phyloP scores from a whole-genome alignment of 2,888 invertebrate species.

The Odiellus spinosus region DNA sequence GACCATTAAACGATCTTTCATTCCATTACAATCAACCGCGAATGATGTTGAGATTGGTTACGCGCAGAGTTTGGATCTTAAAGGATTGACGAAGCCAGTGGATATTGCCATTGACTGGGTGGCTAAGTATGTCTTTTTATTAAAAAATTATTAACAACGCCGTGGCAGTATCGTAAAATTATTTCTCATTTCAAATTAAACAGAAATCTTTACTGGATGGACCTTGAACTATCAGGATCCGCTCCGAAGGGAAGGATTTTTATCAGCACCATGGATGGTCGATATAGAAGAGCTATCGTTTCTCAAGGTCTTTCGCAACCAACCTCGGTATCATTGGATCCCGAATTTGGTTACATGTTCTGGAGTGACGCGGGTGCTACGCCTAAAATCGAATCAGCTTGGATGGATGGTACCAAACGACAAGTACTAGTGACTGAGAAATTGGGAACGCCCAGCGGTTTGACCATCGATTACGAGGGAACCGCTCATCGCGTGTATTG shows the following conservation, averaged over 20 bases:
- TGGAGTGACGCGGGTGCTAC: conserved; percentile 85
- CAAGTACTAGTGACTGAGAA: conserved; percentile 61
- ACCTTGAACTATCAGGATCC: conserved; percentile 44
- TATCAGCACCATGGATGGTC: conserved; percentile 74
- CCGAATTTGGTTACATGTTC: conserved; percentile 39
- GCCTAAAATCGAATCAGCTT: conserved; percentile 83
- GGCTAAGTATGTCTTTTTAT: conserved; percentile 38
- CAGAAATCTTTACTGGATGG: conserved; percentile 84
- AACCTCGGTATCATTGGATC: conserved; percentile 69
- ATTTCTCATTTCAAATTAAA: conserved; percentile 1
- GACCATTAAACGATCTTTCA: conserved; percentile 76
- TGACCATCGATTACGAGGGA: conserved; percentile 66
- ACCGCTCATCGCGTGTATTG: conserved; percentile 71
- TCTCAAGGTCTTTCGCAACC: conserved; percentile 56
- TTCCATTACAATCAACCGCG: conserved; percentile 44
- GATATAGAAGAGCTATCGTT: conserved; percentile 66
- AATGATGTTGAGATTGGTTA: conserved; percentile 36
- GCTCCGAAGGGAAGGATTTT: conserved; percentile 48
- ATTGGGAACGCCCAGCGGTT: conserved; percentile 69
- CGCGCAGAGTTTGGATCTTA: conserved; percentile 71
- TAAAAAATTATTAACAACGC: neutral
- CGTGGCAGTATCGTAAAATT: neutral
- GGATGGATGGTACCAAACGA: conserved; percentile 91
- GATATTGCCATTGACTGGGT: conserved; percentile 87
- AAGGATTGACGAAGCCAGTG: conserved; percentile 62